Percentiles rank a stretch among this genome's conserved stretches.
Conservation (phyloP, 2,113 vertebrate species). For the Elanoides forficatus region DNA sequence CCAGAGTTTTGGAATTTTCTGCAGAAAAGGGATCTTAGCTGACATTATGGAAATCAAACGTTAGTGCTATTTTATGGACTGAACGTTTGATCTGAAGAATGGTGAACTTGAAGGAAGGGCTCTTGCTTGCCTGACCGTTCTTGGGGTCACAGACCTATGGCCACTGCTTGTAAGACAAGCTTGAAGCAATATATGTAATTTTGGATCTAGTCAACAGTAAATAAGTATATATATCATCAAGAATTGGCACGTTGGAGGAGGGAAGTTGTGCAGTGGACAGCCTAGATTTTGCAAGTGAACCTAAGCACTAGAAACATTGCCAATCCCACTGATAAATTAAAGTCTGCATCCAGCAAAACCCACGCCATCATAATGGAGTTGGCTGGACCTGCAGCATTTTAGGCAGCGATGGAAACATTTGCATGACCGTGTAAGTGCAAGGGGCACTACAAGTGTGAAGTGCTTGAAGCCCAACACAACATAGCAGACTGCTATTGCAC, state of each 20-base stretch:
- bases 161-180: background rate
- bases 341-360: background rate
- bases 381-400: background rate
- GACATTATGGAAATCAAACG: background rate
- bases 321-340: background rate
- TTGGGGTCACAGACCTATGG: background rate
- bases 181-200: background rate
- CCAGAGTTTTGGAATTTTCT: background rate
- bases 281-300: background rate
- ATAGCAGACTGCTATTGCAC: fast-evolving
- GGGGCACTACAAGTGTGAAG: background rate
- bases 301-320: background rate
- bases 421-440: background rate
- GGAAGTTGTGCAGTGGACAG: background rate
- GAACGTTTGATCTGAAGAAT: background rate
- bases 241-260: background rate
- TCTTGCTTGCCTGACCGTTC: background rate
- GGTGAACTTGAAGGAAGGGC: background rate
- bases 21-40: background rate
- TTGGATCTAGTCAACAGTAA: background rate
- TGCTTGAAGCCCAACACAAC: background rate
- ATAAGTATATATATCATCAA: background rate
- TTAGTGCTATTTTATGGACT: background rate
- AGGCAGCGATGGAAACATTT: background rate
- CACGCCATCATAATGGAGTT: background rate